Evolutionary conservation across 2,797 vertebrate species (phyloP), one percentile per base, ranked within the genome.

Genomic region (Malurus splendens): DNA sequence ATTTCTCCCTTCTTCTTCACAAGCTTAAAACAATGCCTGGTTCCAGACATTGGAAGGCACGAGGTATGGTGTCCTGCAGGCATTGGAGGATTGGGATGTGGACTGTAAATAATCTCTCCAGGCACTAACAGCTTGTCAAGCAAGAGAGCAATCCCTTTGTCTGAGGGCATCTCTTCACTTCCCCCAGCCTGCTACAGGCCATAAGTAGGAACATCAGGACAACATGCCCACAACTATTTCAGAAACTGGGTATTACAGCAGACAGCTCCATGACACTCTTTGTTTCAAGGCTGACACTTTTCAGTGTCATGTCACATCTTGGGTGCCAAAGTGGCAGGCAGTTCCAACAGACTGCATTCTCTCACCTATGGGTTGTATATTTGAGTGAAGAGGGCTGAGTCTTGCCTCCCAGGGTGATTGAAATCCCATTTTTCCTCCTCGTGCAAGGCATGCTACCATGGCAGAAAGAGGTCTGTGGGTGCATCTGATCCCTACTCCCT

Each of bases 361-460:
- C 38, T 73, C 56, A 70, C 41, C 68, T 66, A 10, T 6, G 42
- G 7, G 22, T 20, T 88, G 47, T 33, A 41, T 36, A 1, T 48
- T 55, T 54, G 48, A 25, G 12, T 76, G 33, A 90, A 38, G 44
- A 68, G 9, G 25, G 30, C 42, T 68, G 28, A 55, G 38, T 61
- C 48, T 76, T 81, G 36, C 32, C 44, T 74, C 30, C 75, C 57
- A 30, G 41, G 4, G 9, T 51, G 47, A 56, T 0, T 61, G 47
- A 72, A 80, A 19, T 61, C 52, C n/a, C 13, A 8, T 45, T 61
- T 71, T 78, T 82, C 51, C 15, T 86, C n/a, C 62, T 45, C 0
- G 0, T 3, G 8, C 27, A 81, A 86, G 47, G 25, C 41, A 32
- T 20, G 28, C 18, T 1, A 1, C 0, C 0, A 57, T 39, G 39